Percentiles rank a stretch among this genome's conserved stretches.
These are phyloP conservation scores for Sarcophaga bullata DNA, from an alignment of 1,140 invertebrate species.

Conservation along the genomic window DNA sequence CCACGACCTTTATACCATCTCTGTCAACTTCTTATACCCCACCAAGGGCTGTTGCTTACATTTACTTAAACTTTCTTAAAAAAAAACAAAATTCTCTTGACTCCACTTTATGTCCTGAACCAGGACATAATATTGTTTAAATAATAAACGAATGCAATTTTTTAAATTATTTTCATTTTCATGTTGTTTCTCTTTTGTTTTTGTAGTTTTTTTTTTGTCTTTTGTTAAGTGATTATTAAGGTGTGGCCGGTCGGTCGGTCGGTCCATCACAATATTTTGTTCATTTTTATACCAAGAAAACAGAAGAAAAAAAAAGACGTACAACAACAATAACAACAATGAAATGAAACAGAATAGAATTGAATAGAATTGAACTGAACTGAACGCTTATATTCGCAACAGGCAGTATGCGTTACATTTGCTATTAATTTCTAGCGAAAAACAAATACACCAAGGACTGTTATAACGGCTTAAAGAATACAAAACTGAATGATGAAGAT, in stretches of 20 bases:
- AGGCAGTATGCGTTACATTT: conserved; percentile 17
- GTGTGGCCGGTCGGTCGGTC: conserved; percentile 46
- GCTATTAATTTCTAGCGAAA: neutral
- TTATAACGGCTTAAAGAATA: neutral
- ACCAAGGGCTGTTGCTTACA: too few relatives aligned
- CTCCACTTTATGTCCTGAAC: neutral
- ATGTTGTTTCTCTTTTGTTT: neutral
- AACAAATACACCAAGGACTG: neutral
- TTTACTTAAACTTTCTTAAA: too few relatives aligned
- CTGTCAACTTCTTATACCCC: too few relatives aligned
- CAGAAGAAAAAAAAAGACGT: neutral
- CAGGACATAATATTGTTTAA: conserved; percentile 42
- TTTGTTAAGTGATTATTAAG: conserved; percentile 65
- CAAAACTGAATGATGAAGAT: neutral
- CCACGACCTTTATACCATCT: too few relatives aligned
- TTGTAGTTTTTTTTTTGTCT: neutral
- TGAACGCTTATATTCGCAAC: neutral
- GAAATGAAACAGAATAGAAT: too few relatives aligned
- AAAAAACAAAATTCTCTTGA: neutral
- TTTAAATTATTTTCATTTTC: conserved; percentile 61
- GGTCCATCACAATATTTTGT: conserved; percentile 19
- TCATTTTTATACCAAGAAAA: conserved; percentile 8
- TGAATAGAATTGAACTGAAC: too few relatives aligned
- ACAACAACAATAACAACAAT: neutral
- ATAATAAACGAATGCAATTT: conserved; percentile 65